Conservation (phyloP, 2,113 vertebrate genomes). For the Nettapus auritus region DNA sequence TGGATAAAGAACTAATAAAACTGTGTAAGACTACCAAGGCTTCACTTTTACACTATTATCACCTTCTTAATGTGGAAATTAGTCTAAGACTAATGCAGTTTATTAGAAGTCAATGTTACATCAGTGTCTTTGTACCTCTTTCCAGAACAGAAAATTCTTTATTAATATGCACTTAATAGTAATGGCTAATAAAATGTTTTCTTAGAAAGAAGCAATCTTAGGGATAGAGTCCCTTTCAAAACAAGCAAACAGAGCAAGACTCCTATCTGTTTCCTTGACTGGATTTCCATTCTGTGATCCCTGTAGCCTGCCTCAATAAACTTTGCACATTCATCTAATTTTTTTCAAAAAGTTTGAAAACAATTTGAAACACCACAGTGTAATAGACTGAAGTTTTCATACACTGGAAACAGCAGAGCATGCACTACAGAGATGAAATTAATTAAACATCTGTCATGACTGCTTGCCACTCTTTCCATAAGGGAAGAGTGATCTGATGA, state of each 20-base stretch:
- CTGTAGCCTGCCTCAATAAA: background rate
- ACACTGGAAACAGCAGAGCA: background rate
- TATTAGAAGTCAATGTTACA: slow-evolving; percentile 9
- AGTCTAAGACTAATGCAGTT: slow-evolving; percentile 19
- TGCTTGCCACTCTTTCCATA: background rate
- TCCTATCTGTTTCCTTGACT: background rate
- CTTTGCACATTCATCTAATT: background rate
- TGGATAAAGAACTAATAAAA: slow-evolving; percentile 8
- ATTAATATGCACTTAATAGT: background rate
- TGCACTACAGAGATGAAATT: background rate
- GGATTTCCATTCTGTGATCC: background rate
- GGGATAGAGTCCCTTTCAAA: background rate
- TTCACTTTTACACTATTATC: slow-evolving; percentile 32
- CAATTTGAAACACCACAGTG: background rate
- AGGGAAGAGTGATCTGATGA: background rate
- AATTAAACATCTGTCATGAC: background rate
- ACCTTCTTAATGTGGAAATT: background rate
- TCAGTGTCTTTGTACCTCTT: background rate
- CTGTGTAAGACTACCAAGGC: background rate
- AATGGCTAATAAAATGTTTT: background rate
- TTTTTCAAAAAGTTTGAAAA: background rate
- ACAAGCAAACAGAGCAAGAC: background rate
- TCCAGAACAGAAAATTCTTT: background rate
- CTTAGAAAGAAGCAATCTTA: background rate
- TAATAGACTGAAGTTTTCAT: background rate